Conservation (phyloP, 2,113 vertebrate genomes). For the Pontoporia blainvillei region DNA sequence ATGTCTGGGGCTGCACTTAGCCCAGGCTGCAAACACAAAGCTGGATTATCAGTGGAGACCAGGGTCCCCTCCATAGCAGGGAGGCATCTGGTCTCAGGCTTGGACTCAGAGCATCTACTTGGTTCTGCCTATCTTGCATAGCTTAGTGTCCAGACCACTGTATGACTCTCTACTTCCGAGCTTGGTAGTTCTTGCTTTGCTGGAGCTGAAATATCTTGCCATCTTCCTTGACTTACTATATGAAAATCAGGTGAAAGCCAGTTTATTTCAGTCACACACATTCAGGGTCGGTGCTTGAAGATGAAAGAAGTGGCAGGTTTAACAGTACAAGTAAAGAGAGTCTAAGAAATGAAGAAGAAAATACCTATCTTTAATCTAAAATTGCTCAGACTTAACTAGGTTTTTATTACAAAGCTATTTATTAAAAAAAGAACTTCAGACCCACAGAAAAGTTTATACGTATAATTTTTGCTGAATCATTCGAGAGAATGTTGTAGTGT, state of each 20-base stretch:
- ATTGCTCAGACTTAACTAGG: neutral
- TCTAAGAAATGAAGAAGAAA: neutral
- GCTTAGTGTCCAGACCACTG: neutral
- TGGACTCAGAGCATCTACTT: neutral
- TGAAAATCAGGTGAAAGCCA: neutral
- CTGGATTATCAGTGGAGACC: neutral
- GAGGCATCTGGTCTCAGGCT: neutral
- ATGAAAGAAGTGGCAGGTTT: neutral
- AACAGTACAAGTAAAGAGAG: neutral
- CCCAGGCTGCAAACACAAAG: neutral
- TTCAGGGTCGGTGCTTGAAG: neutral
- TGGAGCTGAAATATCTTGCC: neutral
- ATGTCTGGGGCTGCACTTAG: neutral
- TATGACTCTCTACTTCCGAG: neutral
- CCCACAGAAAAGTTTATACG: neutral
- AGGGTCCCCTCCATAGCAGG: no score
- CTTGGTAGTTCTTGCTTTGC: neutral
- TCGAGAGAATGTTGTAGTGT: neutral
- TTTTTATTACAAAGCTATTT: neutral
- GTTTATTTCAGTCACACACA: neutral
- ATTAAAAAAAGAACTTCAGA: neutral
- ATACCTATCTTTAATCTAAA: neutral
- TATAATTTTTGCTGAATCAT: neutral
- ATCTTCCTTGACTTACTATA: neutral
- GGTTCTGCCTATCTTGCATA: neutral